Evolutionary conservation across 2,797 vertebrate genomes (phyloP), one percentile per base, ranked within the genome.

Genomic region (Artibeus jamaicensis): DNA sequence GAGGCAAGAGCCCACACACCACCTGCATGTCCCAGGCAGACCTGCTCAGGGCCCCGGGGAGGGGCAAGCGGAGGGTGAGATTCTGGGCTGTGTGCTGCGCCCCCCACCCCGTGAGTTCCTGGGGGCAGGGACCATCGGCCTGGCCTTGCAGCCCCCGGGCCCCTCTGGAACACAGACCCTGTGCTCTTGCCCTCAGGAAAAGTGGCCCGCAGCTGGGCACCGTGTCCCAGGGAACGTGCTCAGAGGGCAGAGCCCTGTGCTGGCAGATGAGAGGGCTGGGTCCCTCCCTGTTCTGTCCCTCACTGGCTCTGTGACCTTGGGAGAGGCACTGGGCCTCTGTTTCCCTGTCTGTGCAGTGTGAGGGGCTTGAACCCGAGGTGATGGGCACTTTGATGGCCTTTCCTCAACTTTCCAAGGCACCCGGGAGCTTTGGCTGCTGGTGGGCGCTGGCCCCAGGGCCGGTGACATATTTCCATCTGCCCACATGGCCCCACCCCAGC

Each of bases 211-310:
- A 6, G 46, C 71, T 71, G 71, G 57, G 48, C 15, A 1, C 22
- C 5, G 1, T 3, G 18, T 12, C 79, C 57, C 26, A 5, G 34
- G 50, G 34, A 81, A 15, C 24, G 50, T 2, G 24, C 39, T 12
- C 57, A 5, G 37, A 65, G 94, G 67, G 19, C 92, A 32, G 59
- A 59, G 57, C 15, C 9, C 55, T 9, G 76, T 50, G 55, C n/a
- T 55, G 0, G 3, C 0, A 3, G 22, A 53, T 0, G 0, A 34
- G 79, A 68, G 32, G 42, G 7, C 18, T n/a, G 59, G 48, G 39
- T 10, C 65, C 65, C 44, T 79, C 29, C 39, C n/a, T 6, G 32
- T 15, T 19, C 76, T 29, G 42, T 34, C n/a, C 24, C 78, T 57
- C 9, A 24, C 24, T 65, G 24, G 46, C 88, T 50, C 0, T 26